Conservation (phyloP, 64 coral and sea anemone species). For the Acropora yongei region DNA sequence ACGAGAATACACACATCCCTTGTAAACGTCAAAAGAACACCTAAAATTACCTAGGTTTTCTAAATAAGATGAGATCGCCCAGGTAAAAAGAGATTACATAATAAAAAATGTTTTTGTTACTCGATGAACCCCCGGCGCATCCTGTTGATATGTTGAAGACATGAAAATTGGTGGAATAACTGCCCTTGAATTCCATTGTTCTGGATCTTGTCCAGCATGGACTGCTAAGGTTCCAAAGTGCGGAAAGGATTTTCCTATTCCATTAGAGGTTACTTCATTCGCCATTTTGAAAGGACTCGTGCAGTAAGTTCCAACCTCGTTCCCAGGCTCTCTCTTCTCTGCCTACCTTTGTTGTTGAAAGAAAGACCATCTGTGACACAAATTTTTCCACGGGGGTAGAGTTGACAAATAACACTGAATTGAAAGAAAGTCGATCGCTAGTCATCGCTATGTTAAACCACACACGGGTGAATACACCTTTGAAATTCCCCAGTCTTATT, state of each 20-base stretch:
- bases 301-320: neutral
- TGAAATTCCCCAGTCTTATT: no score
- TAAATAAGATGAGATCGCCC: no score
- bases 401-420: no score
- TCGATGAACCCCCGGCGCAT: slow-evolving; percentile 69
- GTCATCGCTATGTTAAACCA: no score
- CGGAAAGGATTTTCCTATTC: slow-evolving; percentile 55
- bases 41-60: no score
- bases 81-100: no score
- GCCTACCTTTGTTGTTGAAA: no score
- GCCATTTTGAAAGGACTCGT: slow-evolving; percentile 42
- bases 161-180: slow-evolving; percentile 90
- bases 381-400: no score
- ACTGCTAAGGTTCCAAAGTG: slow-evolving; percentile 93
- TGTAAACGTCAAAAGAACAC: neutral
- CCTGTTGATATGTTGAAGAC: slow-evolving; percentile 93
- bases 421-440: no score
- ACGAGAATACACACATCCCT: slow-evolving; percentile 96
- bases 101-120: slow-evolving; percentile 12
- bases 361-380: no score
- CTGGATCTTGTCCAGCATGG: slow-evolving; percentile 86
- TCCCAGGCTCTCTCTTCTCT: no score
- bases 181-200: slow-evolving; percentile 82
- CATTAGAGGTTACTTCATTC: slow-evolving; percentile 10
- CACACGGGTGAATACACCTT: no score